phyloP scores from a whole-genome alignment of 2,797 vertebrate genomes.

The Enteromius argenteus region DNA sequence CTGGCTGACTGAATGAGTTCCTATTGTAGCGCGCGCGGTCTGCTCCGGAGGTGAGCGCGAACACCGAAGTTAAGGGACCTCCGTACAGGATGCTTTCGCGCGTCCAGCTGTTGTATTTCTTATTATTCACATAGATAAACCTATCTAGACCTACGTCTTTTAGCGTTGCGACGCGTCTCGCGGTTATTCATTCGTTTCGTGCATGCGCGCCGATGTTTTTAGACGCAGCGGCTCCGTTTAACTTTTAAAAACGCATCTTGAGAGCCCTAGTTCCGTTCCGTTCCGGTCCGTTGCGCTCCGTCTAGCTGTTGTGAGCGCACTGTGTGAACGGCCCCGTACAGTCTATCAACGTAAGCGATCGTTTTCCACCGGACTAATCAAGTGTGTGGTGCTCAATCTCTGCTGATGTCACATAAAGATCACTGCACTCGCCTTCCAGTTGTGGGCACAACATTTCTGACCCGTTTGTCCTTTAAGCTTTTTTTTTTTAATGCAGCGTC shows the following conservation, averaged over 20 bases:
- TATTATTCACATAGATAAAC: neutral
- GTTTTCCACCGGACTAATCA: neutral
- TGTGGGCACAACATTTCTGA: conserved; percentile 30
- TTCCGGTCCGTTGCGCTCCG: neutral
- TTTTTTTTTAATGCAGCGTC: neutral
- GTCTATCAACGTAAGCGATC: conserved; percentile 30
- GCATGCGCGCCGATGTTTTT: neutral
- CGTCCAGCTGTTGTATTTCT: neutral
- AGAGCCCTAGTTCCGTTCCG: neutral
- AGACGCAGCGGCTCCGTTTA: conserved; percentile 6
- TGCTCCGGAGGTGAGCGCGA: conserved; percentile 10
- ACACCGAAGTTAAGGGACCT: conserved; percentile 14
- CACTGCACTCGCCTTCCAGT: neutral
- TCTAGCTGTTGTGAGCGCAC: neutral
- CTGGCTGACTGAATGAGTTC: conserved; percentile 14
- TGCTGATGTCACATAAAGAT: neutral
- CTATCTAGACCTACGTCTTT: neutral
- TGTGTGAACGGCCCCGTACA: conserved; percentile 22
- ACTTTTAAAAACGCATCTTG: conserved; percentile 10
- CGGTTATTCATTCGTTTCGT: neutral
- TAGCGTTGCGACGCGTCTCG: neutral
- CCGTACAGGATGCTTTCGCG: neutral
- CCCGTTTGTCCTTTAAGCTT: conserved; percentile 38
- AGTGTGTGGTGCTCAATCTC: conserved; percentile 14
- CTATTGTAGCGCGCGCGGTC: conserved; percentile 18